A percentile compares a stretch with the other conserved stretches of the same genome.
Evolutionary conservation across 2,797 vertebrate genomes (phyloP).

Genomic region (Pogoniulus pusillus): DNA sequence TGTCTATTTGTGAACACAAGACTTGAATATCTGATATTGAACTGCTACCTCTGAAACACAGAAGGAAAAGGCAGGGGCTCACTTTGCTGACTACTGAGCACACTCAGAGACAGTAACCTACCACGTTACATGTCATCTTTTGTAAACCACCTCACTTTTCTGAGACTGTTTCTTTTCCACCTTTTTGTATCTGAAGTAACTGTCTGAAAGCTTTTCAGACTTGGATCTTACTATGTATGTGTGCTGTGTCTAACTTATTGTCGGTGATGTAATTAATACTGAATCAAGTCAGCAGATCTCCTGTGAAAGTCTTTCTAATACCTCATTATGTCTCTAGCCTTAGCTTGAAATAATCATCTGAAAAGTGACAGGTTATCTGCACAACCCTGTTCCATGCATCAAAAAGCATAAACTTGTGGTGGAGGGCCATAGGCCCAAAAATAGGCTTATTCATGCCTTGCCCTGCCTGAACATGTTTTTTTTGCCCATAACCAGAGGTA

Average conservation of each 20-base stretch:
- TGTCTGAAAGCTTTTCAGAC: neutral
- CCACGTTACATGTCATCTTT: neutral
- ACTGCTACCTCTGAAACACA: neutral
- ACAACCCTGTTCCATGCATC: neutral
- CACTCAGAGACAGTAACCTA: neutral
- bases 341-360: neutral
- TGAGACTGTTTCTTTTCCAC: neutral
- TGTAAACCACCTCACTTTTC: neutral
- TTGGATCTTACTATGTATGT: neutral
- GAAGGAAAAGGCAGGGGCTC: neutral
- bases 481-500: no score
- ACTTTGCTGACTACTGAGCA: neutral
- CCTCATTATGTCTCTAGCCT: neutral
- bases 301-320: neutral
- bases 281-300: neutral
- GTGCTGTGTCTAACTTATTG: accelerated
- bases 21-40: neutral
- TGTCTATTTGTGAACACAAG: neutral
- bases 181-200: neutral
- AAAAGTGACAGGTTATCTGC: neutral
- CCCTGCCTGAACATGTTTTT: no score
- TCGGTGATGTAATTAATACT: neutral
- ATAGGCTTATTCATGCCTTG: no score
- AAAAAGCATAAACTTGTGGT: neutral
- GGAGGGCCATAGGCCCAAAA: no score